A percentile compares a stretch with the other conserved stretches of the same genome.
phyloP scores from a whole-genome alignment of 2,797 vertebrate genomes.

The Gambelia wislizenii region DNA sequence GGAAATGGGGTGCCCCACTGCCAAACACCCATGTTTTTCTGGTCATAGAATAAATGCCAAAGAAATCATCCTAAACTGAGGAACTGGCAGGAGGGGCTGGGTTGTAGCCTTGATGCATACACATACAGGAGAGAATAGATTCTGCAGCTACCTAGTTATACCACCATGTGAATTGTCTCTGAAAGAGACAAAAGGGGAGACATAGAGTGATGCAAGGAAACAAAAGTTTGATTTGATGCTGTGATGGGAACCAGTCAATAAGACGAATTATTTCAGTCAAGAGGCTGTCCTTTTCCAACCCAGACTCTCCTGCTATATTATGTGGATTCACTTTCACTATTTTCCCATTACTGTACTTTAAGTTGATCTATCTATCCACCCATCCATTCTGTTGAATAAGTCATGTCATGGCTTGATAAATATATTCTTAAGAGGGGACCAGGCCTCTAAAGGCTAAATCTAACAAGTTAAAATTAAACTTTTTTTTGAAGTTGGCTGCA shows the following conservation, averaged over 20 bases:
- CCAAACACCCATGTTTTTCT: not conserved
- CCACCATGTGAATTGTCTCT: not conserved
- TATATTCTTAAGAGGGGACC: slow-evolving; percentile 44
- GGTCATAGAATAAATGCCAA: not conserved
- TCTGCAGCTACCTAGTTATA: not conserved
- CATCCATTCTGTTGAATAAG: slow-evolving; percentile 45
- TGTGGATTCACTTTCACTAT: not conserved
- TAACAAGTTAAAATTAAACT: slow-evolving; percentile 67
- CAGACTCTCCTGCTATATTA: not conserved
- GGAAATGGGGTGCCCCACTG: too few species aligned
- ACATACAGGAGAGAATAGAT: not conserved
- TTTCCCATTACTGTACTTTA: slow-evolving; percentile 34
- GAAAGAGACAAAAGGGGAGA: slow-evolving; percentile 22
- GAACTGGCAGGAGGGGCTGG: not conserved
- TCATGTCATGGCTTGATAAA: slow-evolving; percentile 51
- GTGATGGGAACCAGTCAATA: not conserved
- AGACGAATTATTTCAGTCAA: not conserved
- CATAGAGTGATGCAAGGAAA: not conserved
- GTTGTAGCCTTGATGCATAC: not conserved
- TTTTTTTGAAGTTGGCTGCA: slow-evolving; percentile 44
- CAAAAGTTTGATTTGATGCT: not conserved
- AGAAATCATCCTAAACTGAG: not conserved
- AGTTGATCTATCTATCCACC: slow-evolving; percentile 29
- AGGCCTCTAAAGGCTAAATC: slow-evolving; percentile 55
- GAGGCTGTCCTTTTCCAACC: not conserved